phyloP scores from a whole-genome alignment of 2,113 vertebrate genomes.

The Poecilia latipinna region DNA sequence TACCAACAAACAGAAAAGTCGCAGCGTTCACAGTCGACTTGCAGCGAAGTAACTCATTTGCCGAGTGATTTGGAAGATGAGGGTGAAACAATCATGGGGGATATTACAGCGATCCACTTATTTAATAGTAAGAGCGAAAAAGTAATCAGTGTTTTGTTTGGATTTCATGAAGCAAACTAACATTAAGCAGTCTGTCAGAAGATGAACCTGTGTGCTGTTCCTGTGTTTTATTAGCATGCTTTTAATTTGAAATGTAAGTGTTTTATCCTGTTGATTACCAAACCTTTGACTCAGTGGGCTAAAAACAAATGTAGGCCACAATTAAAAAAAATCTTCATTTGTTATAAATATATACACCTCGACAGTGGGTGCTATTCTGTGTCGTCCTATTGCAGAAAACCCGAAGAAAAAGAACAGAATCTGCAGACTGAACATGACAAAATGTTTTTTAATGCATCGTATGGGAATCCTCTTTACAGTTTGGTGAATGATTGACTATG shows the following conservation, averaged over 20 bases:
- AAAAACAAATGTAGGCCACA: background rate
- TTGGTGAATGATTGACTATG: too few relatives aligned
- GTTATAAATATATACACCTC: background rate
- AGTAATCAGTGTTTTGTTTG: background rate
- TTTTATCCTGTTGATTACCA: too few relatives aligned
- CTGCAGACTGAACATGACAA: too few relatives aligned
- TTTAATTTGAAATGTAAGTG: too few relatives aligned
- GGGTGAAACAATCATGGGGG: constrained; percentile 64
- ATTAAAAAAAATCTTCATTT: too few relatives aligned
- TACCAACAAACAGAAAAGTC: constrained; percentile 24
- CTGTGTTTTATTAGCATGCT: background rate
- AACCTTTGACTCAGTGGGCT: background rate
- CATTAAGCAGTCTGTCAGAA: background rate
- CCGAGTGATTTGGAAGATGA: constrained; percentile 14
- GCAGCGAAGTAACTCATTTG: constrained; percentile 16
- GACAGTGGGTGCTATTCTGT: background rate
- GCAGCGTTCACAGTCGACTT: background rate
- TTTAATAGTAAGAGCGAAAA: background rate
- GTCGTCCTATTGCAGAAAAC: background rate
- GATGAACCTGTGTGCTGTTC: background rate
- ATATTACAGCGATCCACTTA: constrained; percentile 33
- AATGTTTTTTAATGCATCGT: too few relatives aligned
- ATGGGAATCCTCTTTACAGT: too few relatives aligned
- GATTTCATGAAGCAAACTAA: background rate
- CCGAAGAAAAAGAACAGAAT: background rate